Conservation (phyloP, 1,140 invertebrate genomes). For the Pseudomyrmex gracilis region DNA sequence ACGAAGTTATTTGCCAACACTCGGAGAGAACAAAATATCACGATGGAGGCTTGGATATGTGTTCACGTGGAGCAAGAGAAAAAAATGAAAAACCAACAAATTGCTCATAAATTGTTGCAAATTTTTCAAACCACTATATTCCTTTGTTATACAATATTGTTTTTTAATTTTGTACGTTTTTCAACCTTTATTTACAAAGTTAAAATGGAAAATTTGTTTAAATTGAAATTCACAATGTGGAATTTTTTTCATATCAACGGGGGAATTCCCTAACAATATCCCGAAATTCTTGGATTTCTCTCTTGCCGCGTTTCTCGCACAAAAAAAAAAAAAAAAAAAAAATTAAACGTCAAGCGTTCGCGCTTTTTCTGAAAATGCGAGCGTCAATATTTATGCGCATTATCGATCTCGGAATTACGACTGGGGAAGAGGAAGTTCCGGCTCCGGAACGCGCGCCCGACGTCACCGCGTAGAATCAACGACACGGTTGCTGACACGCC, state of each 20-base stretch:
- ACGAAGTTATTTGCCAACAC: conserved; percentile 80
- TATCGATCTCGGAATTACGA: conserved; percentile 33
- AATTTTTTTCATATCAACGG: background rate
- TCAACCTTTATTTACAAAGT: no score
- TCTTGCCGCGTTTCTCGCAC: background rate
- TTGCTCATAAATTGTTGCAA: no score
- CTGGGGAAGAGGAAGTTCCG: conserved; percentile 15
- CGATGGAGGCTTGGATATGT: background rate
- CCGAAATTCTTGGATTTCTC: background rate
- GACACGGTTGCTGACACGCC: conserved; percentile 4
- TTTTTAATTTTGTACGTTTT: no score
- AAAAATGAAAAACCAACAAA: conserved; percentile 7
- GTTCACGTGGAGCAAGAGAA: background rate
- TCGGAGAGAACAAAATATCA: conserved; percentile 2
- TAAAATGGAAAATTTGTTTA: no score
- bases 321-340: background rate
- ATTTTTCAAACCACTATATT: no score
- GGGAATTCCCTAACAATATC: background rate
- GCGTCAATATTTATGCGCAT: conserved; percentile 43
- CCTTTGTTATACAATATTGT: background rate
- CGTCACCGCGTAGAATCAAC: conserved; percentile 29
- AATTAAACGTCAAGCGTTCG: conserved; percentile 35
- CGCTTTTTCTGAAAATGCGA: conserved; percentile 3
- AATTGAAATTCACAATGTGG: no score
- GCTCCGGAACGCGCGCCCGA: background rate